phyloP scores from a whole-genome alignment of 1,140 invertebrate species.

The Drosophila santomea region DNA sequence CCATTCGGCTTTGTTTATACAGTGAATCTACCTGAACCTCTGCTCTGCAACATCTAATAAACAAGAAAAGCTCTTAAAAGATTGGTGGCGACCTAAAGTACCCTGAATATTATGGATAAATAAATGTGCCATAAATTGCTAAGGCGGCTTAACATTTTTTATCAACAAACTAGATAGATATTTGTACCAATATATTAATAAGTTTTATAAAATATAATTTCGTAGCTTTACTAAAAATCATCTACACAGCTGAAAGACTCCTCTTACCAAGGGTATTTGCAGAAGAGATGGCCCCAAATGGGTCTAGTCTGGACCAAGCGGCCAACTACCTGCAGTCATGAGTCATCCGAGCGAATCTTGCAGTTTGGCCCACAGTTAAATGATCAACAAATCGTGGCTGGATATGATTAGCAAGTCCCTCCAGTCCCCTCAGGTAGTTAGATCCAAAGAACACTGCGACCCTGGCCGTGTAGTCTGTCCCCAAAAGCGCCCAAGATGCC shows the following conservation, averaged over 20 bases:
- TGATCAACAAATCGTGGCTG: slow-evolving; percentile 68
- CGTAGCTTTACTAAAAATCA: too few species aligned
- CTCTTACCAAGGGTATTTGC: slow-evolving; percentile 10
- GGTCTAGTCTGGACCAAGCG: slow-evolving; percentile 20
- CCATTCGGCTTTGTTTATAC: slow-evolving; percentile 67
- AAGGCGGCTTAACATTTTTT: too few species aligned
- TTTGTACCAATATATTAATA: too few species aligned
- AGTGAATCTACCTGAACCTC: slow-evolving; percentile 77
- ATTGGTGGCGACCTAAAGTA: neutral
- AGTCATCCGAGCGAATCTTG: slow-evolving; percentile 61
- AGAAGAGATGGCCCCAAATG: slow-evolving; percentile 23
- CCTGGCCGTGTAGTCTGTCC: slow-evolving; percentile 47
- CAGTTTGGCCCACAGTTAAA: slow-evolving; percentile 46
- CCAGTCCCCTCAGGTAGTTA: slow-evolving; percentile 58
- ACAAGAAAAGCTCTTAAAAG: neutral
- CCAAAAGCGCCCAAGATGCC: slow-evolving; percentile 24
- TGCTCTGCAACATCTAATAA: slow-evolving; percentile 57
- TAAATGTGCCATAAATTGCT: neutral
- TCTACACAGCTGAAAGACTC: neutral
- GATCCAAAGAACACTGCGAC: slow-evolving; percentile 46
- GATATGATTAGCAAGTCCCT: slow-evolving; percentile 75
- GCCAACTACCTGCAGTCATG: slow-evolving; percentile 58
- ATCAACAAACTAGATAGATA: too few species aligned
- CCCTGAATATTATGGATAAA: slow-evolving; percentile 1
- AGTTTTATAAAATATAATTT: too few species aligned